Conservation (phyloP, 2,888 invertebrate genomes). For the Apamea monoglypha region DNA sequence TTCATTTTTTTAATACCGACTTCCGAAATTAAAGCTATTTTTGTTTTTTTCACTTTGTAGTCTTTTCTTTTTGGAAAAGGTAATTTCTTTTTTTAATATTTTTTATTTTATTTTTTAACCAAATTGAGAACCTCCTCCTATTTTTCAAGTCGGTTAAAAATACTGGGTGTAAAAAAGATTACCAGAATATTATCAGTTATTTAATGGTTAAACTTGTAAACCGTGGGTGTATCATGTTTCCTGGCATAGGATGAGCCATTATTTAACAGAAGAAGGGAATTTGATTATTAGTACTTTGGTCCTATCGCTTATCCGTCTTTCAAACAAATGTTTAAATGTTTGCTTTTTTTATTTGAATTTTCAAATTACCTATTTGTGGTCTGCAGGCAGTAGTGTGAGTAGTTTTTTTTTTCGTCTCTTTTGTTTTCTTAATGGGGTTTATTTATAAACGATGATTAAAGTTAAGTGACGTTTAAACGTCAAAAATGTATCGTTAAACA, state of each 20-base stretch:
- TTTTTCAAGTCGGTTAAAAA: background rate
- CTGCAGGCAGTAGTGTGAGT: background rate
- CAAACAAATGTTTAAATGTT: background rate
- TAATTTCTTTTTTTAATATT: too few species aligned
- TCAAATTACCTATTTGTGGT: too few species aligned
- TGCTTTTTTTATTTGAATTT: background rate
- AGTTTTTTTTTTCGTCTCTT: too few species aligned
- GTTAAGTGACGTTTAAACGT: too few species aligned
- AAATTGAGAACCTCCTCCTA: too few species aligned
- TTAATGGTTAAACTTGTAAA: background rate
- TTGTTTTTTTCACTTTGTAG: too few species aligned
- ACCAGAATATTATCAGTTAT: slow-evolving; percentile 1
- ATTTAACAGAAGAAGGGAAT: slow-evolving; percentile 21
- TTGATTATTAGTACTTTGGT: slow-evolving; percentile 11
- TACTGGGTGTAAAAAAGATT: slow-evolving; percentile 5
- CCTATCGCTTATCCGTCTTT: background rate
- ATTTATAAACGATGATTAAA: too few species aligned
- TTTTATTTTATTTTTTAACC: too few species aligned
- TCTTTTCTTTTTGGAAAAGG: too few species aligned
- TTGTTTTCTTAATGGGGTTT: background rate
- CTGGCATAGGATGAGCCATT: slow-evolving; percentile 8
- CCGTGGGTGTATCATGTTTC: slow-evolving; percentile 26
- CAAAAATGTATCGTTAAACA: too few species aligned
- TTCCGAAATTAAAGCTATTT: too few species aligned
- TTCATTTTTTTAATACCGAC: too few species aligned